These are phyloP conservation scores for Tryphoninae sp. DNA, from an alignment of 2,888 invertebrate genomes.

Conservation along the genomic window DNA sequence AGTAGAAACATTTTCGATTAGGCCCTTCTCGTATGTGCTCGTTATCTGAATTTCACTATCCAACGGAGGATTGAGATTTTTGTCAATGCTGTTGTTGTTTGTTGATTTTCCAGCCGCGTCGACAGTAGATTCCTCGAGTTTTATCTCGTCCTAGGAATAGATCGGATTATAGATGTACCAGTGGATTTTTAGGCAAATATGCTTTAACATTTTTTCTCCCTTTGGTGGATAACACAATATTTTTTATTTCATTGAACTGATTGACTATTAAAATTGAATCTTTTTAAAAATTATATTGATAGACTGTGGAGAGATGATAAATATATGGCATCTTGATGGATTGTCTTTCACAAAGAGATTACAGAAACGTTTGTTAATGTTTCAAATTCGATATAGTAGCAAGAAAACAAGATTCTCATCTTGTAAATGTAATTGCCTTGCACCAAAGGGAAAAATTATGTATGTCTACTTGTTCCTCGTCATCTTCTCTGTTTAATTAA, in stretches of 20 bases:
- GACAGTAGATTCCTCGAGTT: constrained; percentile 69
- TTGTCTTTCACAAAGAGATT: neutral
- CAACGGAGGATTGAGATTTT: constrained; percentile 74
- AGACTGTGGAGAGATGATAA: no score
- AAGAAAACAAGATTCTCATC: constrained; percentile 4
- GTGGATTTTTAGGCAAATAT: constrained; percentile 59
- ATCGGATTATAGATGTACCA: constrained; percentile 71
- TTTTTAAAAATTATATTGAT: no score
- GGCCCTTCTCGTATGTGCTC: constrained; percentile 19
- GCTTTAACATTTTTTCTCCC: constrained; percentile 14
- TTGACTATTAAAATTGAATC: no score
- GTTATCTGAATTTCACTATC: constrained; percentile 44
- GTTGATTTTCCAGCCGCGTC: constrained; percentile 58
- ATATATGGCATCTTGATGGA: neutral
- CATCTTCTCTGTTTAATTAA: neutral
- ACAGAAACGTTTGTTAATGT: neutral
- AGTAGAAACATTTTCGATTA: neutral
- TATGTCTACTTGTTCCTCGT: neutral
- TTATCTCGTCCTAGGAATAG: constrained; percentile 58
- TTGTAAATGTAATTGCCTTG: neutral
- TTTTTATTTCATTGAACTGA: no score
- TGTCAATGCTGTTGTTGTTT: constrained; percentile 75
- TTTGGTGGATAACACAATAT: neutral
- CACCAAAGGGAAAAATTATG: constrained; percentile 2
- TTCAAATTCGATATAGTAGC: neutral